Evolutionary conservation across 2,888 invertebrate species (phyloP), one percentile per base, ranked within the genome.

Genomic region (Apantesis nais): DNA sequence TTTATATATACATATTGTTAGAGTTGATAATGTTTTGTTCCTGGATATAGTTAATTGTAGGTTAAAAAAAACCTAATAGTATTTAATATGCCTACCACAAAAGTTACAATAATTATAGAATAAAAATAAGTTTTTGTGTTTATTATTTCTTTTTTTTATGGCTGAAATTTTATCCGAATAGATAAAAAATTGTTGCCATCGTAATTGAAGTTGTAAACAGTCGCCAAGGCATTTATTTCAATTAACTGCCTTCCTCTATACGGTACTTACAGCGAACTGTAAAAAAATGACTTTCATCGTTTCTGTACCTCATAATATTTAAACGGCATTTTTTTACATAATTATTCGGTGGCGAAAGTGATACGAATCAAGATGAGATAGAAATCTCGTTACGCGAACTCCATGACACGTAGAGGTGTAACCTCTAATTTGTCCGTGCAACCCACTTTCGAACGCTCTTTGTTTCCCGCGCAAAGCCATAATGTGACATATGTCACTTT

Each of bases 401-500:
- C 72, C 60, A 73, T 81, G 83, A 79, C 83, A 83, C 70, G 75
- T 67, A 70, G 73, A 79, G 67, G 72, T 77, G 74, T 85, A 87
- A 85, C 87, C 86, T 86, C 83, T 82, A 86, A 86, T 88, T 88
- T 85, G 85, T 80, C 77, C 75, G 74, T 79, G 83, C 81, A 86
- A 88, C 90, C 90, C 79, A 92, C 92, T 91, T 91, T 90, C 89
- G 66, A 79, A 69, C 61, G 75, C 77, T 74, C 86, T 88, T 90
- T 90, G 89, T 92, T 89, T 90, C 86, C 89, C 88, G 86, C 87
- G 77, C 75, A 71, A 78, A 84, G 83, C 77, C 86, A 86, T n/a
- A n/a, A n/a, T 86, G 82, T 86, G 85, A 83, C 86, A 79, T 76
- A 81, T 86, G 88, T 88, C 88, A 89, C 73, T 82, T 81, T 88